Percentiles rank a stretch among this genome's conserved stretches.
Conservation (phyloP, 2,888 invertebrate species). For the Chydorus sphaericus region DNA sequence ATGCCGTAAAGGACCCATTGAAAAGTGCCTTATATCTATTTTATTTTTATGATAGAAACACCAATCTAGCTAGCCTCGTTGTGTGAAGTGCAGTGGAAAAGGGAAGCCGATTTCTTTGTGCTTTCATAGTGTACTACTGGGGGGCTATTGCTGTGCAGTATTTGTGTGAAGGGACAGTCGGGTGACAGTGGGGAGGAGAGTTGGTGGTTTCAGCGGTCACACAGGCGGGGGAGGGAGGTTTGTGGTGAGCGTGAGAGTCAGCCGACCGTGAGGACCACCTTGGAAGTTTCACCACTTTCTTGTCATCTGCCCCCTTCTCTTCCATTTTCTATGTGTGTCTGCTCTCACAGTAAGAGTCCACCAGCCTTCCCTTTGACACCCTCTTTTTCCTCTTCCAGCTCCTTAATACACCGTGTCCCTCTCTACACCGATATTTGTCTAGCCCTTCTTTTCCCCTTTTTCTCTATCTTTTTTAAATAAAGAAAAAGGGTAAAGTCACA, state of each 20-base stretch:
- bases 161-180: not conserved
- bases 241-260: slow-evolving; percentile 7
- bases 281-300: slow-evolving; percentile 7
- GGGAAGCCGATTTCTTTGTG: not conserved
- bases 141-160: not conserved
- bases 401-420: not conserved
- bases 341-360: not conserved
- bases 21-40: no score
- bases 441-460: not conserved
- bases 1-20: no score
- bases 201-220: not conserved
- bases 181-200: slow-evolving; percentile 5
- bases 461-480: not conserved
- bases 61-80: no score
- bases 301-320: slow-evolving; percentile 6
- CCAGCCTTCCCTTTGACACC: not conserved
- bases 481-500: not conserved
- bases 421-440: slow-evolving; percentile 5
- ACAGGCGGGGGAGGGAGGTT: not conserved
- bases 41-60: no score
- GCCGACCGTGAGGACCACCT: slow-evolving; percentile 8
- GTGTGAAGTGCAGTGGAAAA: not conserved
- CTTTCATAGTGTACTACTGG: not conserved
- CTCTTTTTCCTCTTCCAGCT: not conserved
- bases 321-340: not conserved